Evolutionary conservation across 2,113 vertebrate species (phyloP).

Genomic region (Perca flavescens): DNA sequence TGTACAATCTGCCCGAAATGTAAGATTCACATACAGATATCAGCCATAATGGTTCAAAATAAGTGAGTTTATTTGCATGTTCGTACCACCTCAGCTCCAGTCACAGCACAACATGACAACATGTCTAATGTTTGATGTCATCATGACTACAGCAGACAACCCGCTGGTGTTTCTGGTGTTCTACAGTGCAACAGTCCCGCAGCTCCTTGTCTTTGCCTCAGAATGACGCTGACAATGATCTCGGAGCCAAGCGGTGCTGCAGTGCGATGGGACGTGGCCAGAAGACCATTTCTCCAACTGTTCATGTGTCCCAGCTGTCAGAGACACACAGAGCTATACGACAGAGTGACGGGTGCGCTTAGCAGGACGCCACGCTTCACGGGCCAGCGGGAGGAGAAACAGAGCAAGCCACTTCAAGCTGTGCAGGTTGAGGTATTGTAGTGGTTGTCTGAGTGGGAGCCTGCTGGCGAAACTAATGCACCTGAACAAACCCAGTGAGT

Average conservation of each 20-base stretch:
- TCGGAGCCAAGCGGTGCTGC: slow-evolving; percentile 21
- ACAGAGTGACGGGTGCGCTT: slow-evolving; percentile 29
- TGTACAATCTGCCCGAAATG: background rate
- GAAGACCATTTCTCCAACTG: slow-evolving; percentile 26
- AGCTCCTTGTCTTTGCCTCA: background rate
- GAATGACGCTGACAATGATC: slow-evolving; percentile 11
- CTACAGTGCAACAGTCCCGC: background rate
- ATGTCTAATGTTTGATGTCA: background rate
- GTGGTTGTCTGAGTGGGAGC: background rate
- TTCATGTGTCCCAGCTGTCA: slow-evolving; percentile 43
- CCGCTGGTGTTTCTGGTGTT: slow-evolving; percentile 3
- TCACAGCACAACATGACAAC: background rate
- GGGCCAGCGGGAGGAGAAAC: slow-evolving; percentile 19
- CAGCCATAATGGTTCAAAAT: background rate
- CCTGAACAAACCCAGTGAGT: slow-evolving; percentile 31
- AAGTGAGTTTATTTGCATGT: background rate
- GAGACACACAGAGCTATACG: slow-evolving; percentile 15
- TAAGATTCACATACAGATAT: background rate
- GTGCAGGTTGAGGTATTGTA: slow-evolving; percentile 22
- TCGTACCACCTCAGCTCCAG: background rate
- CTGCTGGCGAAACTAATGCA: slow-evolving; percentile 35
- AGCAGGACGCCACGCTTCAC: slow-evolving; percentile 10
- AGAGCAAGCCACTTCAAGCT: slow-evolving; percentile 2
- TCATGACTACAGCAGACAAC: slow-evolving; percentile 16
- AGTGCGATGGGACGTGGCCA: slow-evolving; percentile 29